Evolutionary conservation across 2,888 invertebrate genomes (phyloP).

Genomic region (Tenthredo mesomela): DNA sequence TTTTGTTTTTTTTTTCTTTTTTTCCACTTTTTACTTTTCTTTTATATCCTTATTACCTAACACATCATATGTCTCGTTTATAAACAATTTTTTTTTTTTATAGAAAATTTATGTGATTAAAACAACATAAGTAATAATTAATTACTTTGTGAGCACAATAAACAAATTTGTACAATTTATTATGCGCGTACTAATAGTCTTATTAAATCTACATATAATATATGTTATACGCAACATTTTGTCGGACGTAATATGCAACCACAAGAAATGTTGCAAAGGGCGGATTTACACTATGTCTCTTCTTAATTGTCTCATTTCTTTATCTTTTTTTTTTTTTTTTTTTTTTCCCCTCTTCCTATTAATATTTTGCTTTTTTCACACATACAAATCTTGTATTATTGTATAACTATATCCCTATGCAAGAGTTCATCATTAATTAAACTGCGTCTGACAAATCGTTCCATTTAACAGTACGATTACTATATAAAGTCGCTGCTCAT

Average conservation of each 20-base stretch:
- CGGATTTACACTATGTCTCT: slow-evolving; percentile 39
- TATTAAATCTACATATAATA: slow-evolving; percentile 64
- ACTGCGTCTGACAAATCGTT: slow-evolving; percentile 45
- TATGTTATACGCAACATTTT: slow-evolving; percentile 63
- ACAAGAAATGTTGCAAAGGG: slow-evolving; percentile 12
- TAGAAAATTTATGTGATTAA: slow-evolving; percentile 76
- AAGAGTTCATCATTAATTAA: slow-evolving; percentile 8
- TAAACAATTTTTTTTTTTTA: slow-evolving; percentile 75
- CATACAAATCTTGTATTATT: not conserved
- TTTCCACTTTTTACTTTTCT: slow-evolving; percentile 16
- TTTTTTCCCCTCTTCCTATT: not conserved
- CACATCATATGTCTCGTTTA: slow-evolving; percentile 68
- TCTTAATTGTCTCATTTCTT: slow-evolving; percentile 31
- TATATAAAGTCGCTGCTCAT: slow-evolving; percentile 57
- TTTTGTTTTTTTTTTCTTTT: not conserved
- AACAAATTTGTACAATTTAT: slow-evolving; percentile 77
- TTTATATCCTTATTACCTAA: slow-evolving; percentile 64
- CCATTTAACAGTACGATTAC: slow-evolving; percentile 52
- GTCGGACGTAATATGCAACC: slow-evolving; percentile 46
- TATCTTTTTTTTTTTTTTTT: not conserved
- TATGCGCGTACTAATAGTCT: slow-evolving; percentile 73
- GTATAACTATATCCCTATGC: not conserved
- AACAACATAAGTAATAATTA: slow-evolving; percentile 72
- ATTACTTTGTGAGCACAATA: slow-evolving; percentile 73
- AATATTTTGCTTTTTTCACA: not conserved